Evolutionary conservation across 2,888 invertebrate species (phyloP).

Genomic region (Cepaea hortensis): DNA sequence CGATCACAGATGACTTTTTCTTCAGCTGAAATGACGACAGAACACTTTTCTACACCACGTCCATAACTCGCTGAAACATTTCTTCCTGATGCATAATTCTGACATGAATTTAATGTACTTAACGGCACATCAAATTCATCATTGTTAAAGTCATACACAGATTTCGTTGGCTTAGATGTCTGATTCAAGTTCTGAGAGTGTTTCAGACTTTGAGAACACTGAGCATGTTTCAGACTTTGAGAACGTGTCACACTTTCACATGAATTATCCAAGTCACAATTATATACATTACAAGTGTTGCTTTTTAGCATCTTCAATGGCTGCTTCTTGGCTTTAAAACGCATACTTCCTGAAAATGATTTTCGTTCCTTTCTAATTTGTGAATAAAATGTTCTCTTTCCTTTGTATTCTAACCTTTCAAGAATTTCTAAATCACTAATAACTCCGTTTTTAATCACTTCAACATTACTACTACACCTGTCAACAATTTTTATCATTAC

Average conservation of each 20-base stretch:
- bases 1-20: no score
- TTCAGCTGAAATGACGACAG: background rate
- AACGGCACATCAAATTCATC: background rate
- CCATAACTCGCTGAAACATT: background rate
- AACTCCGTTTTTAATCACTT: background rate
- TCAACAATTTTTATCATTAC: slow-evolving; percentile 21
- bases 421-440: background rate
- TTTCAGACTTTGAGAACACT: no score
- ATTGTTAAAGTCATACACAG: background rate
- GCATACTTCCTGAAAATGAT: no score
- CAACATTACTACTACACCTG: background rate
- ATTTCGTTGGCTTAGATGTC: background rate
- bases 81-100: background rate
- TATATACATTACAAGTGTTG: no score
- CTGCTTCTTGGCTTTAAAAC: background rate
- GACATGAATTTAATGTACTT: background rate
- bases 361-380: background rate
- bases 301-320: no score
- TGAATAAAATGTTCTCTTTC: background rate
- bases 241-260: background rate
- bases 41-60: background rate
- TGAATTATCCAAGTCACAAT: no score
- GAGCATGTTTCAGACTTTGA: background rate
- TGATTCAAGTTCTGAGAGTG: background rate
- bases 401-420: slow-evolving; percentile 9